Conservation (phyloP, 2,888 invertebrate species). For the Idaea straminata region DNA sequence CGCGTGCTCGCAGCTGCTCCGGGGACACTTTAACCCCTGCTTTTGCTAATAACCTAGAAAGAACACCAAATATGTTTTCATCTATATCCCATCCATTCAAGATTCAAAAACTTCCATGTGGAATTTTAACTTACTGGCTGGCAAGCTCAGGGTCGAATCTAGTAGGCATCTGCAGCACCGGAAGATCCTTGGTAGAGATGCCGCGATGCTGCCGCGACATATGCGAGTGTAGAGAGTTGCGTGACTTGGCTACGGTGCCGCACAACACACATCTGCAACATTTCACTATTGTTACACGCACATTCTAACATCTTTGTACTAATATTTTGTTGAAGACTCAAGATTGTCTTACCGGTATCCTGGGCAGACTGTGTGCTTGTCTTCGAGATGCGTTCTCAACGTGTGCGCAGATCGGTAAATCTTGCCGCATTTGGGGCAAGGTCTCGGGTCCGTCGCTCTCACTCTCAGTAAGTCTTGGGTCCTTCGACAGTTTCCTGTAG, state of each 20-base stretch:
- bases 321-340: background rate
- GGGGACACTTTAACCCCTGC: conserved; percentile 93
- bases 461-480: conserved; percentile 92
- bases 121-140: conserved; percentile 78
- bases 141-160: conserved; percentile 95
- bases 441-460: conserved; percentile 94
- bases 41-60: conserved; percentile 86
- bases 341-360: conserved; percentile 82
- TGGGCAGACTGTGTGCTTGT: conserved; percentile 95
- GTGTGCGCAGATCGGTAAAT: conserved; percentile 96
- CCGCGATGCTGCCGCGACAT: conserved; percentile 96
- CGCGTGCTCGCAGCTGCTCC: conserved; percentile 90
- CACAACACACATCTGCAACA: conserved; percentile 88
- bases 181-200: conserved; percentile 95
- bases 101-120: background rate
- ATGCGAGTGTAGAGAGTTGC: conserved; percentile 95
- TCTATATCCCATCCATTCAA: background rate
- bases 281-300: background rate
- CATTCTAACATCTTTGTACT: background rate
- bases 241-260: conserved; percentile 94
- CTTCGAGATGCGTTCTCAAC: conserved; percentile 93
- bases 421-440: conserved; percentile 95
- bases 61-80: background rate
- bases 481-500: conserved; percentile 83
- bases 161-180: conserved; percentile 95